Evolutionary conservation across 2,113 vertebrate genomes (phyloP), one percentile per base, ranked within the genome.

Genomic region (Gobio gobio): DNA sequence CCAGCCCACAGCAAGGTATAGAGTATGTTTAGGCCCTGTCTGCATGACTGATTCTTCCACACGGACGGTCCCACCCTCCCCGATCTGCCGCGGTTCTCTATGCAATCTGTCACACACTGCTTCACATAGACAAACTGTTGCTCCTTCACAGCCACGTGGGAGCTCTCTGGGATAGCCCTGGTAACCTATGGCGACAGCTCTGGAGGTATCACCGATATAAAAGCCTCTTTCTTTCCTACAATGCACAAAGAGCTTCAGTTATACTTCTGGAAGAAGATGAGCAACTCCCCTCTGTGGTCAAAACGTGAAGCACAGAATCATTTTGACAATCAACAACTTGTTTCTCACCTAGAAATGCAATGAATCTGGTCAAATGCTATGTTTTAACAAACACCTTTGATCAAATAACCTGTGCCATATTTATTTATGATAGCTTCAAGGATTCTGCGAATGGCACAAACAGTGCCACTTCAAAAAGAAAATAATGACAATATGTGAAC

Each of bases 261-360:
- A 22, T 45, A 64, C 16, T 45, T 77, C 45, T 36, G 43, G 40
- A 87, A 56, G 61, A 85, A 61, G 80, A 83, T 33, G 63, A 83
- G 33, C 66, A 79, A 75, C 87, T 83, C 84, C 87, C 66, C 87
- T 59, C 75, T 73, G 87, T 88, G 87, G 87, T 26, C 54, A 83
- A 83, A 83, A 66, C 2, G 12, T 43, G 64, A 85, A 74, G 49
- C 10, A 49, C 77, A 61, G 14, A 45, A 78, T 61, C 51, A 78
- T 74, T 74, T 47, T 49, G 5, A 47, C n/a, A 1, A 74, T 22
- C 13, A 13, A 49, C 10, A 14, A 45, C 24, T 49, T 8, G 43
- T 74, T 74, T 47, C 72, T 26, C 18, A 10, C 66, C 10, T 7
- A 16, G 64, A 36, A 68, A 36, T 36, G 64, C 63, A 33, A 66